A percentile compares a stretch with the other conserved stretches of the same genome.
These are phyloP conservation scores for Thunnus albacares DNA, from an alignment of 2,797 vertebrate genomes.

Conservation along the genomic window DNA sequence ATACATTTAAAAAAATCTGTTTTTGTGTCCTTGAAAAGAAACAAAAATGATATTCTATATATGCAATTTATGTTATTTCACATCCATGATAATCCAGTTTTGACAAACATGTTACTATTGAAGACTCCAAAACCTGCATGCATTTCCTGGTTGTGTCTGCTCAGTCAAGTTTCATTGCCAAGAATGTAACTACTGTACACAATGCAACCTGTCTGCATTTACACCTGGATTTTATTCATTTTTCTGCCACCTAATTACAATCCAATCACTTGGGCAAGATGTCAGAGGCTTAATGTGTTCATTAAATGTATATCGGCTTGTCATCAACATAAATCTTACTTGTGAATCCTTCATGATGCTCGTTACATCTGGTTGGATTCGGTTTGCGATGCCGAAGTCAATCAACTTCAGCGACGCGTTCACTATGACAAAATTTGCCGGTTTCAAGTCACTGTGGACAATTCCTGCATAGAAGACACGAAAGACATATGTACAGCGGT, in stretches of 20 bases:
- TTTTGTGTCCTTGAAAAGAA: too few relatives aligned
- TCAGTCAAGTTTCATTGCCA: neutral
- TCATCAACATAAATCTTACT: slow-evolving; percentile 75
- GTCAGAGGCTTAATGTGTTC: neutral
- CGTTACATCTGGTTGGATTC: slow-evolving; percentile 97
- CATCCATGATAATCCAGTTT: neutral
- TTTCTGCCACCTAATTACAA: neutral
- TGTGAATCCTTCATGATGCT: slow-evolving; percentile 98
- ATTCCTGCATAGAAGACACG: slow-evolving; percentile 86
- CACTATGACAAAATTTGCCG: slow-evolving; percentile 98
- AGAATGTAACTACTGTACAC: too few relatives aligned
- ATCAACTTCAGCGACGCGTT: slow-evolving; percentile 97
- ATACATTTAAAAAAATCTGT: too few relatives aligned
- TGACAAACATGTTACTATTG: too few relatives aligned
- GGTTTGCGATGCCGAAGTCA: slow-evolving; percentile 98
- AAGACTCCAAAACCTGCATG: neutral
- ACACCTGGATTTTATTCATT: neutral
- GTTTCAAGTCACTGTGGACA: slow-evolving; percentile 97
- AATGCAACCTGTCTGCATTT: neutral
- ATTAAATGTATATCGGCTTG: neutral
- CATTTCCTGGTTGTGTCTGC: neutral
- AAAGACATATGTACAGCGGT: neutral
- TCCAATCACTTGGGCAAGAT: neutral
- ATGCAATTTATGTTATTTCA: neutral
- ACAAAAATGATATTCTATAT: neutral